Percentiles rank a stretch among this genome's conserved stretches.
These are phyloP conservation scores for Hemicordylus capensis DNA, from an alignment of 2,113 vertebrate genomes.

Conservation along the genomic window DNA sequence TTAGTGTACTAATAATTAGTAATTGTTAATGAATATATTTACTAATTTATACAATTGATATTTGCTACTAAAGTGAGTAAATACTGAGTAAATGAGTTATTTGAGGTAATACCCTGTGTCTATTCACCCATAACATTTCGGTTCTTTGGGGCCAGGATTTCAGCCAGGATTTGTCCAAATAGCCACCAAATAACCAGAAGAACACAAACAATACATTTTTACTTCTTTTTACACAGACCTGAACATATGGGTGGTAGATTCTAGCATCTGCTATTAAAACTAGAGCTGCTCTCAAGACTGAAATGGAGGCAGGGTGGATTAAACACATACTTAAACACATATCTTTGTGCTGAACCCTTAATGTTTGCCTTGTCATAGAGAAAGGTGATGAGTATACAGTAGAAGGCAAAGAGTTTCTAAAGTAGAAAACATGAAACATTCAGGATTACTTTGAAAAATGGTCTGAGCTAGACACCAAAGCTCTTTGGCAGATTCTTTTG, in stretches of 20 bases:
- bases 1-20: not conserved
- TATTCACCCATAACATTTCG: not conserved
- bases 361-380: not conserved
- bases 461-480: not conserved
- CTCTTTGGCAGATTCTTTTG: not conserved
- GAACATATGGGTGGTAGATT: not conserved
- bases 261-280: not conserved
- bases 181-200: not conserved
- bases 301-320: not conserved
- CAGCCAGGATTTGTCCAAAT: no score
- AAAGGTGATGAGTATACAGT: not conserved
- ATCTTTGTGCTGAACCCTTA: not conserved
- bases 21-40: not conserved
- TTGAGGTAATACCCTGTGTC: not conserved
- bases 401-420: not conserved
- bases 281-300: not conserved
- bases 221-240: not conserved
- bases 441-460: not conserved
- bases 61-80: no score
- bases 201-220: not conserved
- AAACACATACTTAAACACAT: no score
- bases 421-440: not conserved
- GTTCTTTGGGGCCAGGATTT: not conserved
- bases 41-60: no score
- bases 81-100: not conserved